These are phyloP conservation scores for Heliothis subflexa DNA, from an alignment of 1,140 invertebrate species.

Conservation along the genomic window DNA sequence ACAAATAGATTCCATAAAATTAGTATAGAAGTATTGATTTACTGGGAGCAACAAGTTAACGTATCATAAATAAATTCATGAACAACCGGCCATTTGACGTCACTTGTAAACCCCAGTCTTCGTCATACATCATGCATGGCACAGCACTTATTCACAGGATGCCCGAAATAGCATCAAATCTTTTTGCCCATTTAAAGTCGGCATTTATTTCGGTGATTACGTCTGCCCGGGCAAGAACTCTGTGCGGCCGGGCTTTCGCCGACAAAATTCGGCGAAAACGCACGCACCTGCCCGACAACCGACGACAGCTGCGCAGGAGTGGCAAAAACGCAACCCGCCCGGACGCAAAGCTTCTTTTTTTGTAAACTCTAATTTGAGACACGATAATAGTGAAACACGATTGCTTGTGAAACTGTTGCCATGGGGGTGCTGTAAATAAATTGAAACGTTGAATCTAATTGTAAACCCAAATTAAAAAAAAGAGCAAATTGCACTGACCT, in stretches of 20 bases:
- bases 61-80: neutral
- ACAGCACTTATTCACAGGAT: constrained; percentile 34
- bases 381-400: constrained; percentile 18
- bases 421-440: neutral
- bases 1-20: no score
- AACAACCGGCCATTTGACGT: neutral
- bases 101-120: constrained; percentile 16
- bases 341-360: constrained; percentile 26
- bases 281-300: constrained; percentile 52
- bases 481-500: neutral
- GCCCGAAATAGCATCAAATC: constrained; percentile 29
- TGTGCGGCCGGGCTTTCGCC: constrained; percentile 29
- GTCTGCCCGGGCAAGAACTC: neutral
- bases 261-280: constrained; percentile 56
- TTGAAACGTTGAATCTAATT: neutral
- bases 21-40: no score
- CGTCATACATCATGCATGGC: neutral
- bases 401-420: neutral
- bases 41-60: neutral
- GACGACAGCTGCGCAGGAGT: constrained; percentile 48
- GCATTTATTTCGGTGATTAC: constrained; percentile 29
- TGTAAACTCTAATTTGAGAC: constrained; percentile 28
- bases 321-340: constrained; percentile 44
- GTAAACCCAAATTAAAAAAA: neutral
- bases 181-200: constrained; percentile 33